Evolutionary conservation across 2,888 invertebrate genomes (phyloP).

Genomic region (Idaea straminata): DNA sequence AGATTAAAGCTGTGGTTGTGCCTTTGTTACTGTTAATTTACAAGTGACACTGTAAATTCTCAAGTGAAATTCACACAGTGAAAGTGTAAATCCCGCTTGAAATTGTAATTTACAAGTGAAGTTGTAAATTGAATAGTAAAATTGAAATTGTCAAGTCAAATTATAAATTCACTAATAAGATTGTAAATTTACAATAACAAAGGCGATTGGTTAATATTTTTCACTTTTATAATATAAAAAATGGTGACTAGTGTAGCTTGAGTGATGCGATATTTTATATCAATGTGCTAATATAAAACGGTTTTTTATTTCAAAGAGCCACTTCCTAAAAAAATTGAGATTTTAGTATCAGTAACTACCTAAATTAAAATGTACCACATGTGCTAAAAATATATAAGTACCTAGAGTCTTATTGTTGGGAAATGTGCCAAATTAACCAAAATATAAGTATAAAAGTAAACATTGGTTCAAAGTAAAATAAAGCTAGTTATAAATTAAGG

Average conservation of each 20-base stretch:
- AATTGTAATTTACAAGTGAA: constrained; percentile 2
- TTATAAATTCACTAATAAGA: not conserved
- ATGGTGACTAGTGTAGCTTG: constrained; percentile 51
- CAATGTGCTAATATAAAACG: constrained; percentile 64
- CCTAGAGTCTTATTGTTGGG: not conserved
- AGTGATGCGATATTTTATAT: constrained; percentile 57
- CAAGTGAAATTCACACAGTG: not conserved
- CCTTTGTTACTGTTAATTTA: not conserved
- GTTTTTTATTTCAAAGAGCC: constrained; percentile 39
- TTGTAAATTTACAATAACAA: constrained; percentile 4
- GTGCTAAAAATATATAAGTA: not conserved
- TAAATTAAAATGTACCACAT: not conserved
- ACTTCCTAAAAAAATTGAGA: constrained; percentile 16
- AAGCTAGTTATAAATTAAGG: too few relatives aligned
- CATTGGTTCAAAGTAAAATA: not conserved
- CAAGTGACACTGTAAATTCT: constrained; percentile 3
- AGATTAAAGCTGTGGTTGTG: not conserved
- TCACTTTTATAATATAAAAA: constrained; percentile 45
- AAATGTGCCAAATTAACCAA: not conserved
- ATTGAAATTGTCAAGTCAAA: not conserved
- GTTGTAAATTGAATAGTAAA: not conserved
- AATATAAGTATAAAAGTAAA: not conserved
- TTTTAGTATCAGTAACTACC: not conserved
- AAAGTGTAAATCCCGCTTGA: not conserved
- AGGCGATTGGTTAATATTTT: constrained; percentile 23